Conservation (phyloP, 2,888 invertebrate genomes). For the Siphlonurus alternatus region DNA sequence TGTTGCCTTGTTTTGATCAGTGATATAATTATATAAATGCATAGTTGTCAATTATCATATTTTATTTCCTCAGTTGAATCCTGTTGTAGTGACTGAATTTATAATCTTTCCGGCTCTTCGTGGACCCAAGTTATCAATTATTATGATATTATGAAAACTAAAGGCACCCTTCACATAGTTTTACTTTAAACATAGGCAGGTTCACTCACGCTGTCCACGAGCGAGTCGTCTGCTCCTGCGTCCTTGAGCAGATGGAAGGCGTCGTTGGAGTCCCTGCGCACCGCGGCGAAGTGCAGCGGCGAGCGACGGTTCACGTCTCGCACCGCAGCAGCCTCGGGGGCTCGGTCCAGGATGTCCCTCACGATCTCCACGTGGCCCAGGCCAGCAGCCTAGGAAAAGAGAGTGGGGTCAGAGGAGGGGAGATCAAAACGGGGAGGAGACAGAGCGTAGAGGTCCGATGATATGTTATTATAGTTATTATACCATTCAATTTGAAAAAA, state of each 20-base stretch:
- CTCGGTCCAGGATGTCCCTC: slow-evolving; percentile 50
- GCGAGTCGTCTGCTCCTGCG: slow-evolving; percentile 69
- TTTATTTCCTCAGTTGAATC: too few relatives aligned
- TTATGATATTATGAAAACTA: too few relatives aligned
- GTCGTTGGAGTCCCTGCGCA: slow-evolving; percentile 51
- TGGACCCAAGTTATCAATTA: too few relatives aligned
- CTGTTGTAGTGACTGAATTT: too few relatives aligned
- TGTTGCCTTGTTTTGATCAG: too few relatives aligned
- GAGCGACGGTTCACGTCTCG: slow-evolving; percentile 72
- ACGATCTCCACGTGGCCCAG: slow-evolving; percentile 58
- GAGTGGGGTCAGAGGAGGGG: background rate
- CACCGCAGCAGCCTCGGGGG: slow-evolving; percentile 48
- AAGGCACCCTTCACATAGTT: too few relatives aligned
- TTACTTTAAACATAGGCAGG: too few relatives aligned
- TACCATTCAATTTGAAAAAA: background rate
- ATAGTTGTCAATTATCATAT: too few relatives aligned
- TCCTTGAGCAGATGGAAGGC: slow-evolving; percentile 62
- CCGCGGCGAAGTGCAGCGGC: slow-evolving; percentile 75
- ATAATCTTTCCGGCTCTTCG: too few relatives aligned
- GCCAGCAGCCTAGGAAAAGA: slow-evolving; percentile 50
- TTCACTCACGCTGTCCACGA: slow-evolving; percentile 67
- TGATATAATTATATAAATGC: too few relatives aligned
- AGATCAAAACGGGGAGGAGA: background rate
- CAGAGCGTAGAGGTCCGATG: background rate
- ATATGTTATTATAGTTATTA: slow-evolving; percentile 4